Evolutionary conservation across 2,888 invertebrate species (phyloP).

Genomic region (Brenthis hecate): DNA sequence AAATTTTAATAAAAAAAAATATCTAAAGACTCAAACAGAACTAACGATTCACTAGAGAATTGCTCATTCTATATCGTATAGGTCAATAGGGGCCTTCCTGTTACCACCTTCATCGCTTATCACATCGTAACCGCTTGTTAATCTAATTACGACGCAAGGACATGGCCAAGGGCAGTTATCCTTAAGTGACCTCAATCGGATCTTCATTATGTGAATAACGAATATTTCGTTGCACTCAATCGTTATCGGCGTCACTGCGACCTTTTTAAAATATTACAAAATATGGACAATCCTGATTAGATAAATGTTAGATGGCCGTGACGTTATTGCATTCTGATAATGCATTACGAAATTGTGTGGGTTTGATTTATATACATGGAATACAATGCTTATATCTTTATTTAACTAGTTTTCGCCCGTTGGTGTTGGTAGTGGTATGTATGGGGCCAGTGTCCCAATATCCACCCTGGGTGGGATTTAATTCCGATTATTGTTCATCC

Average conservation of each 20-base stretch:
- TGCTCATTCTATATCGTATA: neutral
- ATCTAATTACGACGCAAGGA: slow-evolving; percentile 9
- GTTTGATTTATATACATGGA: neutral
- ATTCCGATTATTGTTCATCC: too few relatives aligned
- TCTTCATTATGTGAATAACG: too few relatives aligned
- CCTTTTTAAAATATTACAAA: slow-evolving; percentile 6
- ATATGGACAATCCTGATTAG: slow-evolving; percentile 10
- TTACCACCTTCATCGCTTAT: neutral
- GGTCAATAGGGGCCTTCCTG: slow-evolving; percentile 9
- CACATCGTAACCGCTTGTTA: neutral
- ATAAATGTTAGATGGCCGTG: slow-evolving; percentile 13
- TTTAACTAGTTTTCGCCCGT: too few relatives aligned
- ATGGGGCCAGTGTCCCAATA: too few relatives aligned
- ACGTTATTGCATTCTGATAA: slow-evolving; percentile 1
- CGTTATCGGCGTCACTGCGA: slow-evolving; percentile 2
- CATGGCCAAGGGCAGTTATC: neutral
- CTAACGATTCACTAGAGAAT: too few relatives aligned
- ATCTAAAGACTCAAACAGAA: too few relatives aligned
- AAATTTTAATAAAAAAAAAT: too few relatives aligned
- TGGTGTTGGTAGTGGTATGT: too few relatives aligned
- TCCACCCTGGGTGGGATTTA: too few relatives aligned
- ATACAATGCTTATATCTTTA: neutral
- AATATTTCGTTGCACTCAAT: neutral
- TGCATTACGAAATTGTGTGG: neutral
- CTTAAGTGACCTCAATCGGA: neutral